phyloP scores from a whole-genome alignment of 2,888 invertebrate genomes.

The Ormyrus nitidulus region DNA sequence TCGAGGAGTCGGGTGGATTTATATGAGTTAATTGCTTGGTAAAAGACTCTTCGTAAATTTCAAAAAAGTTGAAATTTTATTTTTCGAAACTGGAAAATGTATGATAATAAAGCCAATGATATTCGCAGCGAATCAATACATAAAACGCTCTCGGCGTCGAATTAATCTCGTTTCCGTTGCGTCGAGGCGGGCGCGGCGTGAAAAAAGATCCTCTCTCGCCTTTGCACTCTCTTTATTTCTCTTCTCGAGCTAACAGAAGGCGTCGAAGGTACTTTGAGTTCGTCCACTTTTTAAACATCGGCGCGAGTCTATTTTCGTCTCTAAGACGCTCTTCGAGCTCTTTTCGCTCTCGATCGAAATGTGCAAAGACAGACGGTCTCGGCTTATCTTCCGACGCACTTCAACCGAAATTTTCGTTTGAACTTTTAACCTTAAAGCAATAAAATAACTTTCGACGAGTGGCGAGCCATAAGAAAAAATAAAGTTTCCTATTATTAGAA shows the following conservation, averaged over 20 bases:
- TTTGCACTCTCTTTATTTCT: constrained; percentile 18
- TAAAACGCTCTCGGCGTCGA: no score
- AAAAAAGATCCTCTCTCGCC: neutral
- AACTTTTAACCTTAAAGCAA: constrained; percentile 3
- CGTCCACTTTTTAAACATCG: constrained; percentile 28
- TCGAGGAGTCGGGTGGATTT: no score
- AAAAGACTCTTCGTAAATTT: no score
- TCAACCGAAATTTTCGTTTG: constrained; percentile 8
- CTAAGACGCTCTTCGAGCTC: neutral
- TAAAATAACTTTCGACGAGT: neutral
- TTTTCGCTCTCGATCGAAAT: neutral
- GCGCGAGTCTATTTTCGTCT: constrained; percentile 20
- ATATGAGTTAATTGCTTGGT: no score
- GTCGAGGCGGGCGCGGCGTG: neutral
- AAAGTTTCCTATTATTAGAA: no score
- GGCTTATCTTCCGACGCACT: constrained; percentile 3
- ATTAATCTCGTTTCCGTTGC: neutral
- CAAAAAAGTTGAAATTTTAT: no score
- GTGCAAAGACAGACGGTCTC: constrained; percentile 1
- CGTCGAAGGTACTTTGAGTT: neutral
- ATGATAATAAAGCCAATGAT: no score
- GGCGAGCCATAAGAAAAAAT: neutral
- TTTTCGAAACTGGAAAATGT: no score
- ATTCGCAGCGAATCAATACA: no score
- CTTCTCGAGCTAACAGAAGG: constrained; percentile 1